phyloP scores from a whole-genome alignment of 2,797 vertebrate species.

The Dicrostonyx torquatus region DNA sequence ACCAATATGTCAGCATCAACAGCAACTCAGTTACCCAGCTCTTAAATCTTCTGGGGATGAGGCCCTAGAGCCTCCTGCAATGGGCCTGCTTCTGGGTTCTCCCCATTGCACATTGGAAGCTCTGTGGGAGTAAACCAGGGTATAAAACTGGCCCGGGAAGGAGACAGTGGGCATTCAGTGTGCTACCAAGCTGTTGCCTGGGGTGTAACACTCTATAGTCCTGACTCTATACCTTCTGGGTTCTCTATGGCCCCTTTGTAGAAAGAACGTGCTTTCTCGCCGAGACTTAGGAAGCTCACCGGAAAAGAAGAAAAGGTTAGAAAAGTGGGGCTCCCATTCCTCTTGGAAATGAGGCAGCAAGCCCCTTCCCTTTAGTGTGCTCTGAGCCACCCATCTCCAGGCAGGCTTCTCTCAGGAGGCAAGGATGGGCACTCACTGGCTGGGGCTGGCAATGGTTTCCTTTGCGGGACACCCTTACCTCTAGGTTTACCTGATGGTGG shows the following conservation, averaged over 20 bases:
- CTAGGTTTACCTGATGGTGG: not conserved
- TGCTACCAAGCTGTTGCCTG: constrained; percentile 66
- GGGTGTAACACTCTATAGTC: constrained; percentile 56
- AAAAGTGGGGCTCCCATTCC: not conserved
- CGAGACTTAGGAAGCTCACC: not conserved
- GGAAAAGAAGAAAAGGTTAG: not conserved
- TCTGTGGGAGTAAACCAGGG: not conserved
- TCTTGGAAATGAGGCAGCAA: not conserved
- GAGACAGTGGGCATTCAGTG: not conserved
- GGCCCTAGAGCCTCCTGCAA: not conserved
- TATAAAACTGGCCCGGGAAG: not conserved
- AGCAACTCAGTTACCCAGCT: not conserved
- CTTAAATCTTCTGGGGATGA: not conserved
- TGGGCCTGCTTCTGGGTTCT: not conserved
- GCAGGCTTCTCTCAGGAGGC: not conserved
- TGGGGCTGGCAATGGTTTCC: not conserved
- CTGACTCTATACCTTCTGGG: constrained; percentile 10
- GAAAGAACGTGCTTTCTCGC: constrained; percentile 24
- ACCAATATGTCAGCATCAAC: not conserved
- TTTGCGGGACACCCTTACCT: not conserved
- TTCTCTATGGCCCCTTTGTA: not conserved
- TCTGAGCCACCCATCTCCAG: not conserved
- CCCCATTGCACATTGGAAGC: not conserved
- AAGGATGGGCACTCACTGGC: not conserved
- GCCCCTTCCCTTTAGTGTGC: too few relatives aligned